Evolutionary conservation across 1,140 invertebrate genomes (phyloP).

Genomic region (Hyphantria cunea): DNA sequence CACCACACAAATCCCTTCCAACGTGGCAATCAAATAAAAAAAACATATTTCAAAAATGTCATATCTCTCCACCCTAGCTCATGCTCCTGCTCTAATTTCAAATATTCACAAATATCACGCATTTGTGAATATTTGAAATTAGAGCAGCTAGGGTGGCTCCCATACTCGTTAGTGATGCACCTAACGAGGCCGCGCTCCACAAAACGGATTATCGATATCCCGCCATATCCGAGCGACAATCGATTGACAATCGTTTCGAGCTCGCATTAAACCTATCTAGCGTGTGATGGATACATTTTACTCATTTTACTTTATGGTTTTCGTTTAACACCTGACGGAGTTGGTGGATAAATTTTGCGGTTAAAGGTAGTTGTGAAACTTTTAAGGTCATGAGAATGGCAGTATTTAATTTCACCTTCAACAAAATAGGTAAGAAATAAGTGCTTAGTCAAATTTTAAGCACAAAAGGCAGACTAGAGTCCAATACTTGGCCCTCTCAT

Average conservation of each 20-base stretch:
- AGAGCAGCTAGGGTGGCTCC: conserved; percentile 25
- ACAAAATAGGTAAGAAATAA: too few species aligned
- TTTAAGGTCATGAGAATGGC: not conserved
- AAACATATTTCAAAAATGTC: too few species aligned
- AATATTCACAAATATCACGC: too few species aligned
- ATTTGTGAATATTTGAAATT: conserved; percentile 27
- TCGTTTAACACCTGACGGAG: not conserved
- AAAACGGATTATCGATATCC: conserved; percentile 29
- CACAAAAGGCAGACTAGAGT: too few species aligned
- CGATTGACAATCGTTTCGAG: conserved; percentile 27
- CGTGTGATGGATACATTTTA: conserved; percentile 20
- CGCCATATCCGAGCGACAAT: conserved; percentile 28
- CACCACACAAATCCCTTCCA: too few species aligned
- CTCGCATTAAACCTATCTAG: conserved; percentile 15
- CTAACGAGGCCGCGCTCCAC: conserved; percentile 27
- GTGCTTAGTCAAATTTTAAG: too few species aligned
- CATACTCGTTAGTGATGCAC: conserved; percentile 29
- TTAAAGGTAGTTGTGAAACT: not conserved
- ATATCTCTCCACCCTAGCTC: too few species aligned
- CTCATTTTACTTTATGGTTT: conserved; percentile 19
- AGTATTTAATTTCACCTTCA: too few species aligned
- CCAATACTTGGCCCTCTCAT: too few species aligned
- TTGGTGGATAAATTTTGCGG: not conserved
- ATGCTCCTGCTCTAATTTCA: too few species aligned
- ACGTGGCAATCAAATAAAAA: too few species aligned